Evolutionary conservation across 2,888 invertebrate genomes (phyloP).

Genomic region (Exocentrus adspersus): DNA sequence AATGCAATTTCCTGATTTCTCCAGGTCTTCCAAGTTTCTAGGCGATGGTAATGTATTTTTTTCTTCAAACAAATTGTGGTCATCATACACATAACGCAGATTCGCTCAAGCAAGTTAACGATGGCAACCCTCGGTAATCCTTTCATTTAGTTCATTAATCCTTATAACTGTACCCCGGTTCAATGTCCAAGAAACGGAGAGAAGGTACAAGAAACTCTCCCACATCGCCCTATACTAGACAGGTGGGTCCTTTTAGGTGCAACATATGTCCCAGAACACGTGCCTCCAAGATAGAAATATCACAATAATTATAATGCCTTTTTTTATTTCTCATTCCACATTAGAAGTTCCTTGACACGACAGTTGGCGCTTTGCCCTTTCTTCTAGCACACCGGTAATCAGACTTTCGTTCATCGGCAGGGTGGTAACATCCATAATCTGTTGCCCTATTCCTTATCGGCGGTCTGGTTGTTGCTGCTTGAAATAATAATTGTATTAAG

Average conservation of each 20-base stretch:
- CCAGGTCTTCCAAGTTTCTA: not conserved
- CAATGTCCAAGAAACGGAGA: slow-evolving; percentile 49
- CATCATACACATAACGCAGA: not conserved
- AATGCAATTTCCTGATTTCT: not conserved
- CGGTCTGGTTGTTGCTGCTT: too few relatives aligned
- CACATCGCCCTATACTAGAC: slow-evolving; percentile 46
- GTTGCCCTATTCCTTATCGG: too few relatives aligned
- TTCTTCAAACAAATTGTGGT: not conserved
- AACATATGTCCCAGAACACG: slow-evolving; percentile 38
- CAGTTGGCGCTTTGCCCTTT: slow-evolving; percentile 28
- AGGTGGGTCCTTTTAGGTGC: slow-evolving; percentile 41
- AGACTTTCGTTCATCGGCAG: slow-evolving; percentile 18
- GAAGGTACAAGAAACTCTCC: slow-evolving; percentile 39
- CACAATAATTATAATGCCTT: slow-evolving; percentile 18
- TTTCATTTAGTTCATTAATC: slow-evolving; percentile 47
- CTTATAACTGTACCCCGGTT: slow-evolving; percentile 50
- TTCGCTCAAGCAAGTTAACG: not conserved
- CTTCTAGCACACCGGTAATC: slow-evolving; percentile 21
- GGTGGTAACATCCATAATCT: too few relatives aligned
- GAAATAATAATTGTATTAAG: too few relatives aligned
- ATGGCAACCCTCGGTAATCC: not conserved
- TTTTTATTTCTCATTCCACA: slow-evolving; percentile 15
- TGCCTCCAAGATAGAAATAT: slow-evolving; percentile 21
- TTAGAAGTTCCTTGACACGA: slow-evolving; percentile 32
- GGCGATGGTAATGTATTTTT: not conserved